These are phyloP conservation scores for Clupea harengus DNA, from an alignment of 2,113 vertebrate species.

Conservation along the genomic window DNA sequence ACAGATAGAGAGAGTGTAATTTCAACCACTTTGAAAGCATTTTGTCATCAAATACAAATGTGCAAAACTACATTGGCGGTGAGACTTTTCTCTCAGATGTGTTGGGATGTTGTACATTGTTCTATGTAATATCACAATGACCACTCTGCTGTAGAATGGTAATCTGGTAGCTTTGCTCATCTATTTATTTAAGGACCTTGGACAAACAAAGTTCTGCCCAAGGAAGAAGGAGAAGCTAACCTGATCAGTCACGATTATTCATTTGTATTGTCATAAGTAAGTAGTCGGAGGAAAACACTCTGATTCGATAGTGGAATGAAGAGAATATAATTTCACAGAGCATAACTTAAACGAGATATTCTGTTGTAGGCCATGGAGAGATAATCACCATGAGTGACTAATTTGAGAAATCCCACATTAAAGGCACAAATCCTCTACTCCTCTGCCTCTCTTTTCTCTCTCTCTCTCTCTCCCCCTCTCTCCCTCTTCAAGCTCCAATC, in stretches of 20 bases:
- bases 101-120: neutral
- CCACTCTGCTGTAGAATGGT: neutral
- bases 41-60: constrained; percentile 96
- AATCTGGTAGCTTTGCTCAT: neutral
- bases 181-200: neutral
- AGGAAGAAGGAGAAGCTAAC: constrained; percentile 56
- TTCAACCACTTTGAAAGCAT: constrained; percentile 92
- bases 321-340: constrained; percentile 86
- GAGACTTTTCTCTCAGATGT: neutral
- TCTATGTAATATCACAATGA: neutral
- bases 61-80: constrained; percentile 68
- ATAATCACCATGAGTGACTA: constrained; percentile 94
- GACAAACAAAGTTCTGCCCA: constrained; percentile 43
- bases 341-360: constrained; percentile 89
- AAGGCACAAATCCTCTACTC: constrained; percentile 90
- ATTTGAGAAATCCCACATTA: constrained; percentile 89
- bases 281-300: constrained; percentile 66
- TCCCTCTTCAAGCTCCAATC: constrained; percentile 66
- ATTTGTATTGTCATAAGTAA: constrained; percentile 60
- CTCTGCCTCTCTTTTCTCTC: constrained; percentile 59
- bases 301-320: constrained; percentile 36
- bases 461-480: constrained; percentile 25
- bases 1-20: constrained; percentile 76
- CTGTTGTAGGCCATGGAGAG: constrained; percentile 84
- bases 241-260: constrained; percentile 57